Evolutionary conservation across 2,797 vertebrate species (phyloP).

Genomic region (Channa striata): DNA sequence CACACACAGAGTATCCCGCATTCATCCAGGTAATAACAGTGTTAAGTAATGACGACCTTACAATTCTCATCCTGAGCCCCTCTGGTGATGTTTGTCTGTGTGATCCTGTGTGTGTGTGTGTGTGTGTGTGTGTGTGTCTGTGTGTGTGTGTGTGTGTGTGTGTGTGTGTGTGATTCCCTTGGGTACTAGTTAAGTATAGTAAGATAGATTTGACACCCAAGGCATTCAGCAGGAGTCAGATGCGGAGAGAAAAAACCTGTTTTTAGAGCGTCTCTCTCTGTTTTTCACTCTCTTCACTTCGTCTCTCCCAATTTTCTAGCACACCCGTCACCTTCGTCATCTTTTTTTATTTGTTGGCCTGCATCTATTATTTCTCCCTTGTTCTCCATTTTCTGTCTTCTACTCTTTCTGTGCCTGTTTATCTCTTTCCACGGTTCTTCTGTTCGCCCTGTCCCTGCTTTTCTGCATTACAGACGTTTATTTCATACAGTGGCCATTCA

Average conservation of each 20-base stretch:
- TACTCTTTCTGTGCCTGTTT: constrained; percentile 27
- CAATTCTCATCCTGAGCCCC: constrained; percentile 40
- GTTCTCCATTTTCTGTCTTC: constrained; percentile 42
- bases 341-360: constrained; percentile 32
- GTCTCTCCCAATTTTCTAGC: constrained; percentile 22
- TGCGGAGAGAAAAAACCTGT: constrained; percentile 41
- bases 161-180: constrained; percentile 34
- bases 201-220: constrained; percentile 71
- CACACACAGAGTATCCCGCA: not conserved
- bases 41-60: constrained; percentile 51
- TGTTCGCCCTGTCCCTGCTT: constrained; percentile 13
- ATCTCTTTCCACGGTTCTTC: constrained; percentile 21
- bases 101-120: constrained; percentile 12
- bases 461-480: constrained; percentile 29
- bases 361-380: constrained; percentile 45
- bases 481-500: constrained; percentile 28
- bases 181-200: constrained; percentile 72
- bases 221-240: constrained; percentile 57
- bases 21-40: constrained; percentile 47
- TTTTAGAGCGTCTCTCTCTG: constrained; percentile 29
- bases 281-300: constrained; percentile 18
- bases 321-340: constrained; percentile 27
- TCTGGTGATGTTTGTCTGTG: constrained; percentile 38
- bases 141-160: constrained; percentile 25
- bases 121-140: not conserved